Evolutionary conservation across 2,888 invertebrate species (phyloP), one percentile per base, ranked within the genome.

Genomic region (Caenorhabditis sp.): DNA sequence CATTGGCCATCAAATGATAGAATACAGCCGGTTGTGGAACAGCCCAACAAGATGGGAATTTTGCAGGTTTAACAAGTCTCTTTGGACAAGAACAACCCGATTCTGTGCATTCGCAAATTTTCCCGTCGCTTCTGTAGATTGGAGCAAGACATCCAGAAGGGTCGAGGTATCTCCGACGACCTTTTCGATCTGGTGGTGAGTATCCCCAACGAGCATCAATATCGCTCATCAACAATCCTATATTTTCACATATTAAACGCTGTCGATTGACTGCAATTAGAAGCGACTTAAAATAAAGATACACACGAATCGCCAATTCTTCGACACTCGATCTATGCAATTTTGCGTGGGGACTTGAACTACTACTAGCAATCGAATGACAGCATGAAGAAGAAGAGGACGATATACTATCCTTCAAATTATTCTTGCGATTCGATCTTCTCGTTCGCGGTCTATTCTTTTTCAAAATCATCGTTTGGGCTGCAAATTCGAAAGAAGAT

Each of bases 1-100:
- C 67, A 38, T 25, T 59, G 5, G 64, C 63, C 69, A 77, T 59
- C 31, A 77, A 49, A 14, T 69, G 59, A 62, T 78, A 70, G 57
- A 74, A 72, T 8, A 78, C 77, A 0, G 70, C 74, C 23, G 80
- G 77, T 62, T 80, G 80, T n/a, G 80, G 80, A 1, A 72, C 70
- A 14, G 76, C 73, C 80, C 80, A 80, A 49, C 65, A 75, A 14
- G 66, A 49, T 2, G 71, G 74, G 31, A 70, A 73, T 14, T 59
- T 57, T 0, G 63, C 67, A 2, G 66, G 67, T n/a, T 23, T 20
- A 12, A 65, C 59, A 23, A 65, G 25, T 17, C 21, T 1, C 17
- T 21, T 8, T 53, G 59, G 20, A 27, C 31, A 27, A 17, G 14
- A 10, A 14, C 43, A 43, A 2, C 43, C 8, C 23, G 5, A 1